Percentiles rank a stretch among this genome's conserved stretches.
Conservation (phyloP, 2,113 vertebrate genomes). For the Mustela lutreola region DNA sequence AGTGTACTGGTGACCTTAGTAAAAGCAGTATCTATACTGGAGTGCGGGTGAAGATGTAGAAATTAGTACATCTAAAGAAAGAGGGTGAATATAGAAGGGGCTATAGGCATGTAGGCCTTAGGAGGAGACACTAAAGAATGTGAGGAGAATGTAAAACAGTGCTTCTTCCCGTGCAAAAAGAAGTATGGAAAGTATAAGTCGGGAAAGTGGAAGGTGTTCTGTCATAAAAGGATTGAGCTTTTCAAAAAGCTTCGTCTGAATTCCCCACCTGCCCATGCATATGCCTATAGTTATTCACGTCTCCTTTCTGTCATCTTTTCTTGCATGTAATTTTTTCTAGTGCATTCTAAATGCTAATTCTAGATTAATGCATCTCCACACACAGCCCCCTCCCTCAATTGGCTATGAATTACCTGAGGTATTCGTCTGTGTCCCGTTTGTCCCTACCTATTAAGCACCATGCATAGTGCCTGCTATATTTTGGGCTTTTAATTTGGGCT, state of each 20-base stretch:
- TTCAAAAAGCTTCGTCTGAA: not conserved
- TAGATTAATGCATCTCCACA: not conserved
- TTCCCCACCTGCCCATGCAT: not conserved
- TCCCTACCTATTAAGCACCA: not conserved
- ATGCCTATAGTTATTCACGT: not conserved
- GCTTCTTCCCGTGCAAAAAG: not conserved
- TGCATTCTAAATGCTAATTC: not conserved
- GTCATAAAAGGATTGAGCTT: not conserved
- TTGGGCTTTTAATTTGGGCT: not conserved
- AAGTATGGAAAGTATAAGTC: not conserved
- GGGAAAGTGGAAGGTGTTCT: not conserved
- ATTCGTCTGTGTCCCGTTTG: not conserved
- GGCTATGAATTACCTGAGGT: not conserved
- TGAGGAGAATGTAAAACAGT: not conserved
- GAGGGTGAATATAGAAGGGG: accelerated
- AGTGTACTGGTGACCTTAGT: not conserved
- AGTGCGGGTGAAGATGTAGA: not conserved
- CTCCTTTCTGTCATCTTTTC: not conserved
- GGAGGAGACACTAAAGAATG: not conserved
- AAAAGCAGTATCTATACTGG: not conserved
- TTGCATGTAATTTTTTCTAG: not conserved
- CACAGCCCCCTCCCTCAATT: not conserved
- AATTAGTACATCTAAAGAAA: not conserved
- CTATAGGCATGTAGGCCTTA: not conserved
- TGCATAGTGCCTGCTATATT: not conserved